A percentile compares a stretch with the other conserved stretches of the same genome.
Conservation (phyloP, 2,797 vertebrate species). For the Sebastes trivittatus region DNA sequence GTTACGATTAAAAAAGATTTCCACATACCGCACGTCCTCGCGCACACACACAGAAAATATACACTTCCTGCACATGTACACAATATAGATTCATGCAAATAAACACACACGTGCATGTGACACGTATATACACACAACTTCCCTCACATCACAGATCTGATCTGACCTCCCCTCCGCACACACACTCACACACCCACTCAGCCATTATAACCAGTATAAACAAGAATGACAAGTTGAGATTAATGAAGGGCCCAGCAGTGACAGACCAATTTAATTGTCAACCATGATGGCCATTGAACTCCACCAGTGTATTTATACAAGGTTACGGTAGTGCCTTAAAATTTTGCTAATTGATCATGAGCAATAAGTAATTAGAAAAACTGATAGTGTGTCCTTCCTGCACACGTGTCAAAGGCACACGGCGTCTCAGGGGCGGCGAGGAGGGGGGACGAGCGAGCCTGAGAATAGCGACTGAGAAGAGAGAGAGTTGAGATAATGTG, state of each 20-base stretch:
- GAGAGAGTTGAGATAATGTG: conserved; percentile 22
- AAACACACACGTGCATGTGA: conserved; percentile 66
- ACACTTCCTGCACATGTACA: conserved; percentile 49
- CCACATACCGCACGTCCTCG: conserved; percentile 55
- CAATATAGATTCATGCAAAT: conserved; percentile 56
- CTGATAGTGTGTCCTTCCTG: conserved; percentile 62
- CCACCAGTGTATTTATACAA: conserved; percentile 92
- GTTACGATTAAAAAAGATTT: conserved; percentile 66
- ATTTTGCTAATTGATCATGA: conserved; percentile 94
- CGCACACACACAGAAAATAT: conserved; percentile 46
- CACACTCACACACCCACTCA: conserved; percentile 44
- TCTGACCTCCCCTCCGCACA: conserved; percentile 28
- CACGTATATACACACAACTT: conserved; percentile 44
- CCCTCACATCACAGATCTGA: conserved; percentile 42
- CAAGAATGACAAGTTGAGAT: conserved; percentile 99
- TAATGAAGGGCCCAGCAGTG: conserved; percentile 94
- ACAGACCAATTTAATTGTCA: conserved; percentile 98
- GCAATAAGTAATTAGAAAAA: conserved; percentile 90
- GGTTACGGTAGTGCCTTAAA: conserved; percentile 86
- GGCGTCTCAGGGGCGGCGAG: background rate
- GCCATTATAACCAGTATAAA: conserved; percentile 94
- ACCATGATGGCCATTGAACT: conserved; percentile 91
- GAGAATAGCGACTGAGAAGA: conserved; percentile 19
- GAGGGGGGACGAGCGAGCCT: background rate
- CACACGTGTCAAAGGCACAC: conserved; percentile 53